These are phyloP conservation scores for Meandrusa payeni DNA, from an alignment of 2,888 invertebrate species.

Conservation along the genomic window DNA sequence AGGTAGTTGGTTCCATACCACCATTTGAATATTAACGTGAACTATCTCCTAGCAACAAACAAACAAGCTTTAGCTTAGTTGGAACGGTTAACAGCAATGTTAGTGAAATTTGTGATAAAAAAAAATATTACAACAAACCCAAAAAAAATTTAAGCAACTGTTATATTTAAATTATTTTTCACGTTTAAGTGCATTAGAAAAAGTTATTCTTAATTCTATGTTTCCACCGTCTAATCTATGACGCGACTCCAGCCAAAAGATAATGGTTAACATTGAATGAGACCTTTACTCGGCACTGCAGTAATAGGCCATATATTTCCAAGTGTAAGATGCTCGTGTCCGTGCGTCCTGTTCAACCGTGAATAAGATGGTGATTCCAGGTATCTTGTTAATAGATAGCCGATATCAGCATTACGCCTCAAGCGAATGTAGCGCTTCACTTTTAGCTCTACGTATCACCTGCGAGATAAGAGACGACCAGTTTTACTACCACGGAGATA, in stretches of 20 bases:
- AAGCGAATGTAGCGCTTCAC: slow-evolving; percentile 17
- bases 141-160: no score
- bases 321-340: slow-evolving; percentile 17
- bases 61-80: no score
- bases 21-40: no score
- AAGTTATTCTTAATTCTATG: background rate
- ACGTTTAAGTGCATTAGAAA: no score
- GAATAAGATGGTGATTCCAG: slow-evolving; percentile 24
- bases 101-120: no score
- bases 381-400: slow-evolving; percentile 24
- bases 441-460: slow-evolving; percentile 18
- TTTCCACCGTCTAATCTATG: background rate
- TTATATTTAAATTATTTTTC: no score
- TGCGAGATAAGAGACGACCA: slow-evolving; percentile 1
- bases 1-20: no score
- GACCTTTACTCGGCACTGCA: background rate
- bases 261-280: slow-evolving; percentile 17
- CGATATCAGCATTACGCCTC: slow-evolving; percentile 22
- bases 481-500: slow-evolving; percentile 18
- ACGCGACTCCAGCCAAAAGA: background rate
- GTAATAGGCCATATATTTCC: slow-evolving; percentile 11
- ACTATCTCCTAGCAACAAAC: no score
- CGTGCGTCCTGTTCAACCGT: slow-evolving; percentile 7
- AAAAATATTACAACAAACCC: no score
- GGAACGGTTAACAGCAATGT: no score